Percentiles rank a stretch among this genome's conserved stretches.
Conservation (phyloP, 37 sponge, comb jelly and placozoan genomes). For the Corticium candelabrum region DNA sequence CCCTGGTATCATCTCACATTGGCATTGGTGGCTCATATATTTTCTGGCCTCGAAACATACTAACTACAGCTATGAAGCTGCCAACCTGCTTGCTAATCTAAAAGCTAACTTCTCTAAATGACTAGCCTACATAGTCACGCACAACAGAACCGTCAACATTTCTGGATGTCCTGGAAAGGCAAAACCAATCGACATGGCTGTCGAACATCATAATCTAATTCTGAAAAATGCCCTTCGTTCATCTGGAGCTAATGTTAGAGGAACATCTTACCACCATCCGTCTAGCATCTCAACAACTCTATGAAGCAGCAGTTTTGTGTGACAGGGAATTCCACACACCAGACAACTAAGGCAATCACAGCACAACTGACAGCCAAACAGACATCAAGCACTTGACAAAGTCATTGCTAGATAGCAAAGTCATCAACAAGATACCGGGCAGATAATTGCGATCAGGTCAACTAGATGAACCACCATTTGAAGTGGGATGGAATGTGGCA, state of each 20-base stretch:
- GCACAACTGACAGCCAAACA: neutral
- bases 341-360: neutral
- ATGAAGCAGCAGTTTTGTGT: neutral
- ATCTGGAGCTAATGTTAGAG: conserved; percentile 1
- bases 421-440: neutral
- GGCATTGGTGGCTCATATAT: conserved; percentile 13
- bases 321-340: neutral
- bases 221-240: neutral
- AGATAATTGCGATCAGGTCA: neutral
- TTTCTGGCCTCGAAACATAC: conserved; percentile 7
- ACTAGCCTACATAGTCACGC: conserved; percentile 9
- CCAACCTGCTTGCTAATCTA: neutral
- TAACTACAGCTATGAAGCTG: conserved; percentile 20
- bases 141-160: conserved; percentile 26
- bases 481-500: neutral
- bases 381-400: neutral
- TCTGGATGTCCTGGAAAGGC: conserved; percentile 18
- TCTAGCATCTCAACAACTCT: neutral
- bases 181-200: conserved; percentile 14
- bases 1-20: conserved; percentile 13
- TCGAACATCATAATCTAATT: neutral
- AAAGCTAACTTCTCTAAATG: conserved; percentile 11
- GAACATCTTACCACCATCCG: neutral
- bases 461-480: neutral
- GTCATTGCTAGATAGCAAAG: neutral